These are phyloP conservation scores for Tineola bisselliella DNA, from an alignment of 2,888 invertebrate genomes.

Conservation along the genomic window DNA sequence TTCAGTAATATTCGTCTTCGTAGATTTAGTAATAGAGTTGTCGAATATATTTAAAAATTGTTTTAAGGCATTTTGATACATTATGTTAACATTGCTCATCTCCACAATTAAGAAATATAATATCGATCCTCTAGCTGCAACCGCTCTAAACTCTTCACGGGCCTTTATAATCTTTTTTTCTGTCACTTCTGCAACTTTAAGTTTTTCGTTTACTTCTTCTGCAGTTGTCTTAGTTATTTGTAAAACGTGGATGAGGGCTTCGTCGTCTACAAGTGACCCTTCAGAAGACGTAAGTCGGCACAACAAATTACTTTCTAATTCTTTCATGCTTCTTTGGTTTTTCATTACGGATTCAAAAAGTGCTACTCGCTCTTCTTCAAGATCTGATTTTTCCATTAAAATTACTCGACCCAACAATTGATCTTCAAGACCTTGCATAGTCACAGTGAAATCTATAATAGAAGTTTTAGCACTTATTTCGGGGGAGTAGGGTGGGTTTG, in stretches of 20 bases:
- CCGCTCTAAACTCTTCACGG: conserved; percentile 94
- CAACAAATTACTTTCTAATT: conserved; percentile 90
- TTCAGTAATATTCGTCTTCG: conserved; percentile 82
- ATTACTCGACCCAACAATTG: conserved; percentile 94
- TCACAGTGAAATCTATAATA: conserved; percentile 97
- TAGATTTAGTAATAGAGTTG: conserved; percentile 90
- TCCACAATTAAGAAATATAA: conserved; percentile 96
- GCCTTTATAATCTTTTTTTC: conserved; percentile 94
- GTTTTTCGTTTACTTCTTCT: conserved; percentile 94
- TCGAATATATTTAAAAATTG: conserved; percentile 95
- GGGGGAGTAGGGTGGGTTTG: conserved; percentile 96
- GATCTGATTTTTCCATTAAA: conserved; percentile 93
- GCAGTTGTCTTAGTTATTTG: conserved; percentile 89
- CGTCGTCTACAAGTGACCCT: conserved; percentile 95
- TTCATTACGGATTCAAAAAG: conserved; percentile 96
- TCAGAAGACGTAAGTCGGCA: conserved; percentile 92
- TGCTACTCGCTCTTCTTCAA: conserved; percentile 93
- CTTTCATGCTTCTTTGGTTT: conserved; percentile 96
- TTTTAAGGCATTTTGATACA: conserved; percentile 96
- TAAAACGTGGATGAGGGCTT: conserved; percentile 89
- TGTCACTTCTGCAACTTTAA: conserved; percentile 91
- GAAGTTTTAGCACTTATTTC: conserved; percentile 97
- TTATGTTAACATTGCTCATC: conserved; percentile 95
- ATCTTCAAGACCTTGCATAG: conserved; percentile 95
- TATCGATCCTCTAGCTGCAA: conserved; percentile 93